phyloP scores from a whole-genome alignment of 2,888 invertebrate species.

The Philopedon plagiatum region DNA sequence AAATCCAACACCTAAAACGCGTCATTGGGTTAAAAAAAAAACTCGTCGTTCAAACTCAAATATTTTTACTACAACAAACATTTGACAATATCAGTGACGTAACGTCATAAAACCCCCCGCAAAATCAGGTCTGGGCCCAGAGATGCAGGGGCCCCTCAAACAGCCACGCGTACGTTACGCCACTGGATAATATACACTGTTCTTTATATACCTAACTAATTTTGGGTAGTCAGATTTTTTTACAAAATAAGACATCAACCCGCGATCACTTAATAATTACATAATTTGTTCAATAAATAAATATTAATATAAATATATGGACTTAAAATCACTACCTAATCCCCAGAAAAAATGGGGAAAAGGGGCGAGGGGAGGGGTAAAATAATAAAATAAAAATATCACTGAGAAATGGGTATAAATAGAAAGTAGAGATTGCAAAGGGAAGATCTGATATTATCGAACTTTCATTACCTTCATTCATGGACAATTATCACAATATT shows the following conservation, averaged over 20 bases:
- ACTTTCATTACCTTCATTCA: too few relatives aligned
- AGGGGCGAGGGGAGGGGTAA: background rate
- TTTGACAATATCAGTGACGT: too few relatives aligned
- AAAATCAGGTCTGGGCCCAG: too few relatives aligned
- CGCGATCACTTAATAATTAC: background rate
- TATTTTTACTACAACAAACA: constrained; percentile 14
- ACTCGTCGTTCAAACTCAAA: background rate
- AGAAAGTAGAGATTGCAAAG: too few relatives aligned
- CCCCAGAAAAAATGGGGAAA: background rate
- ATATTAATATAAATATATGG: constrained; percentile 5
- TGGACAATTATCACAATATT: too few relatives aligned
- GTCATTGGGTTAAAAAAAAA: background rate
- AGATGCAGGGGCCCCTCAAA: too few relatives aligned
- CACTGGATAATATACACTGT: background rate
- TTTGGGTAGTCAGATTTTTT: background rate
- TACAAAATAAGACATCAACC: background rate
- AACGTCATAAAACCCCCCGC: too few relatives aligned
- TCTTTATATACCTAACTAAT: background rate
- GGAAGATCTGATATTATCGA: too few relatives aligned
- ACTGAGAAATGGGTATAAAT: background rate
- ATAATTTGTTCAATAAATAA: background rate
- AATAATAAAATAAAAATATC: constrained; percentile 8
- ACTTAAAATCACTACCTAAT: background rate
- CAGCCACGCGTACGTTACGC: too few relatives aligned
- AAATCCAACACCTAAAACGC: background rate